Evolutionary conservation across 1,140 invertebrate species (phyloP), one percentile per base, ranked within the genome.

Genomic region (Pogonus chalceus): DNA sequence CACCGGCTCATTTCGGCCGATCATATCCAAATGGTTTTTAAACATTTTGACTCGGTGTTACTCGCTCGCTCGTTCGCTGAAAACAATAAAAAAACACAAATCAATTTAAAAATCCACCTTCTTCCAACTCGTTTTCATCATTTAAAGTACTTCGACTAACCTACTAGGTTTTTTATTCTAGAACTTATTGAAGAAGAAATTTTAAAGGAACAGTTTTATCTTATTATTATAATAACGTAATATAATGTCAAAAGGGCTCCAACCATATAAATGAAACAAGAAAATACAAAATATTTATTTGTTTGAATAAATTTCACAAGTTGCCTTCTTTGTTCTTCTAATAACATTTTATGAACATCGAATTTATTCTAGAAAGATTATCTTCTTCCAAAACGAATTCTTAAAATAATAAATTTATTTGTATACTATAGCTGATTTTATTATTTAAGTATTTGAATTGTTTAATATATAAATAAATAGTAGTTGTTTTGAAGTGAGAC

Each of bases 11-110:
- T 92, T 89, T 74, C 87, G 84, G 72, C 88, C 86, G 73, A 92
- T 90, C 85, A 91, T 90, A 77, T 90, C 88, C 73, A 92, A 81
- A 77, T 90, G 88, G 75, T 76, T 87, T 79, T 84, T 89, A 79
- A 88, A 88, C 85, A 89, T 86, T 79, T 81, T 87, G 79, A 79
- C 79, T 79, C 79, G 77, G 76, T 79, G 73, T 73, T 75, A 76
- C 70, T 71, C 66, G 65, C 70, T 71, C 66, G 65, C 77, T 85
- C 82, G 82, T 83, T 79, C 77, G 81, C 82, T 85, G 70, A 56
- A 82, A 43, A 43, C 3, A 43, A 43, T 18, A 43, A 18, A 31
- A 70, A 67, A 66, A 23, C 56, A 49, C 53, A 59, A 59, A 54
- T n/a, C 35, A 61, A 49, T 14, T 56, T 23, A 54, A 49, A 57